Percentiles rank a stretch among this genome's conserved stretches.
Evolutionary conservation across 2,888 invertebrate genomes (phyloP).

Genomic region (Phasia obesa): DNA sequence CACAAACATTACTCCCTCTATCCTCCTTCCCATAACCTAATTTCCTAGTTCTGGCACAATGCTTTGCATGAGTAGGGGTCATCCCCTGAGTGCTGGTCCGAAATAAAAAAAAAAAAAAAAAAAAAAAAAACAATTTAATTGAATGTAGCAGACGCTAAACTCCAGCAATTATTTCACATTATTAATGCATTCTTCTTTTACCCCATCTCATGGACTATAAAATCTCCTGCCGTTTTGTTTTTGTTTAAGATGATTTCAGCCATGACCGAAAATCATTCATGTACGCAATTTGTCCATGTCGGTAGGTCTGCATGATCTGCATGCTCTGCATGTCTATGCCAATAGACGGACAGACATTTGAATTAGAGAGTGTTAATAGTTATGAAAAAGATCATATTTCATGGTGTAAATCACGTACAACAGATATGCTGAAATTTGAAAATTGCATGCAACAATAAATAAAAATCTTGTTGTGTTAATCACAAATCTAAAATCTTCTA

Average conservation of each 20-base stretch:
- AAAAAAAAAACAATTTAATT: conserved; percentile 20
- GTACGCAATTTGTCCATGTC: conserved; percentile 55
- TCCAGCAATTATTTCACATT: not conserved
- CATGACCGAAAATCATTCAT: conserved; percentile 62
- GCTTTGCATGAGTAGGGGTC: too few species aligned
- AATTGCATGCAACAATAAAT: conserved; percentile 57
- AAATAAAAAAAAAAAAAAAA: too few species aligned
- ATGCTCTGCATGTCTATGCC: not conserved
- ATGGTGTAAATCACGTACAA: conserved; percentile 50
- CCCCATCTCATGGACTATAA: conserved; percentile 32
- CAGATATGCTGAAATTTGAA: conserved; percentile 61
- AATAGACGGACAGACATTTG: not conserved
- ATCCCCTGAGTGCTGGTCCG: too few species aligned
- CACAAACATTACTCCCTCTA: too few species aligned
- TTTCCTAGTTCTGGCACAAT: too few species aligned
- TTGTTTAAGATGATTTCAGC: conserved; percentile 49
- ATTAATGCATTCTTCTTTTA: conserved; percentile 19
- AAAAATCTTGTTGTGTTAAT: conserved; percentile 35
- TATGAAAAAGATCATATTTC: conserved; percentile 64
- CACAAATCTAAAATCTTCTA: conserved; percentile 12
- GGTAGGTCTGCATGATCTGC: conserved; percentile 24
- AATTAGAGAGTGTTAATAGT: conserved; percentile 63
- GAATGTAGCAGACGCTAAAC: conserved; percentile 51
- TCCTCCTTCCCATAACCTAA: too few species aligned
- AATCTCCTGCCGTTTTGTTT: conserved; percentile 51